phyloP scores from a whole-genome alignment of 2,888 invertebrate genomes.

The Agrochola macilenta region DNA sequence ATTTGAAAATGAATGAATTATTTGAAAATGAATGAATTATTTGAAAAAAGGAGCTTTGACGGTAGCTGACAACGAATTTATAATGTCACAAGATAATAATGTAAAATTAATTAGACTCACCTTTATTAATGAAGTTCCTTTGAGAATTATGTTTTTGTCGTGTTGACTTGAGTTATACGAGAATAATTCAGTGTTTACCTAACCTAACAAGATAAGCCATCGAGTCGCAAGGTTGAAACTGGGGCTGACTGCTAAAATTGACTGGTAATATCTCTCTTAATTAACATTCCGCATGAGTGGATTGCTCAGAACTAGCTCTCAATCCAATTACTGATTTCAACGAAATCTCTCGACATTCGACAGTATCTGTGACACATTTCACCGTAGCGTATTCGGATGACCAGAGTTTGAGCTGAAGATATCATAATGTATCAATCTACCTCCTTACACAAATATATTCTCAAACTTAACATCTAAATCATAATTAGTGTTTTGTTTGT shows the following conservation, averaged over 20 bases:
- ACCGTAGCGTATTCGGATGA: neutral
- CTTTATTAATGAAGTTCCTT: neutral
- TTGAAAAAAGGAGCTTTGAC: conserved; percentile 6
- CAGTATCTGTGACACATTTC: neutral
- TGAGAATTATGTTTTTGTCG: neutral
- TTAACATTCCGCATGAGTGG: conserved; percentile 3
- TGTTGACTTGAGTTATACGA: neutral
- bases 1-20: conserved; percentile 9
- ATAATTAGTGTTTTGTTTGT: neutral
- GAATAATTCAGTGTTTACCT: neutral
- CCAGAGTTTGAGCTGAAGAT: neutral
- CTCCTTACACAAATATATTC: neutral
- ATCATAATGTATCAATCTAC: too few relatives aligned
- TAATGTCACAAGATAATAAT: neutral
- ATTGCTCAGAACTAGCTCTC: neutral
- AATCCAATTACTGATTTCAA: conserved; percentile 20
- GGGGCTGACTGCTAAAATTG: conserved; percentile 9
- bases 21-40: conserved; percentile 1
- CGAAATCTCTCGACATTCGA: conserved; percentile 10
- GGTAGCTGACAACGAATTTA: neutral
- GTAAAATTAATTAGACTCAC: neutral
- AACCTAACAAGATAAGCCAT: neutral
- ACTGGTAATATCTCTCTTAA: neutral
- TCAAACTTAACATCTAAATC: neutral
- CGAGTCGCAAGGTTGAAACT: neutral